A percentile compares a stretch with the other conserved stretches of the same genome.
These are phyloP conservation scores for Calycopis cecrops DNA, from an alignment of 1,140 invertebrate species.

Conservation along the genomic window DNA sequence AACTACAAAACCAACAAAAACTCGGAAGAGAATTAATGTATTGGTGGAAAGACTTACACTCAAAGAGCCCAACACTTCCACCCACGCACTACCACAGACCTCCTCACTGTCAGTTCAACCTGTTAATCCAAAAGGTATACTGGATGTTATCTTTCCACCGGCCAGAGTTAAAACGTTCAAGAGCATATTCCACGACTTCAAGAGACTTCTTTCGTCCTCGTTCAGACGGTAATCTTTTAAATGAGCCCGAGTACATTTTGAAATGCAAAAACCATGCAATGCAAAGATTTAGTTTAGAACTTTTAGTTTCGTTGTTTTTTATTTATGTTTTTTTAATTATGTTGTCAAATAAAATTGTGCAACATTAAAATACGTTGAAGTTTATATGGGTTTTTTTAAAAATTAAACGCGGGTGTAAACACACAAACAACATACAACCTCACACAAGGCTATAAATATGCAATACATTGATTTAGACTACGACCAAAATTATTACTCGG, in stretches of 20 bases:
- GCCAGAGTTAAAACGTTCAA: constrained; percentile 43
- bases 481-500: no score
- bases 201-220: constrained; percentile 39
- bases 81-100: no score
- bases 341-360: background rate
- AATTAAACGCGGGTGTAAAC: no score
- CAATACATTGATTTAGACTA: background rate
- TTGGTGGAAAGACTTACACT: background rate
- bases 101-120: constrained; percentile 25
- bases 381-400: no score
- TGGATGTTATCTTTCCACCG: constrained; percentile 44
- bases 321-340: background rate
- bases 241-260: no score
- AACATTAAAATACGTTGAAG: no score
- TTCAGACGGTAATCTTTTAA: constrained; percentile 24
- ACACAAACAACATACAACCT: no score
- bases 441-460: no score
- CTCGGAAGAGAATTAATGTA: no score
- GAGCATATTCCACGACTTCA: constrained; percentile 38
- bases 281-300: no score
- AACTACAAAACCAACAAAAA: no score
- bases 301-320: background rate
- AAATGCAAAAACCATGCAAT: no score
- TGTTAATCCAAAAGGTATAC: constrained; percentile 33
- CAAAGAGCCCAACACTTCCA: constrained; percentile 22